A percentile compares a stretch with the other conserved stretches of the same genome.
Conservation (phyloP, 2,797 vertebrate genomes). For the Kryptopterus vitreolus region DNA sequence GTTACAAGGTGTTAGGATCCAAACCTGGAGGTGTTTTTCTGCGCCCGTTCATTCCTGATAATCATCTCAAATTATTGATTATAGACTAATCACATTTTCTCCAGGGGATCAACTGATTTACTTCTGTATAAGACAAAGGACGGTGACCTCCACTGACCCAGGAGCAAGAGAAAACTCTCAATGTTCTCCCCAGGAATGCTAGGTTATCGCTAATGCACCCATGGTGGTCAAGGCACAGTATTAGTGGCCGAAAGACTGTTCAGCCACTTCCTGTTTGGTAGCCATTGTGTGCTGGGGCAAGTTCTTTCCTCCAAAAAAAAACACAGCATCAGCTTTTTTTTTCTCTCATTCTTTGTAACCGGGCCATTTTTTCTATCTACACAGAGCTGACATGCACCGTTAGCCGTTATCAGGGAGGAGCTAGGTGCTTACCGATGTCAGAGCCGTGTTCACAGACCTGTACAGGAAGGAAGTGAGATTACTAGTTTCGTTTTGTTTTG, state of each 20-base stretch:
- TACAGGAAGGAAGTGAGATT: constrained; percentile 75
- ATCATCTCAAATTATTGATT: neutral
- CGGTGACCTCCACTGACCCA: constrained; percentile 23
- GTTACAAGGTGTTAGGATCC: too few relatives aligned
- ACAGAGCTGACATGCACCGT: constrained; percentile 1
- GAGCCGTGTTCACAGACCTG: constrained; percentile 66
- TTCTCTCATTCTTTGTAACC: constrained; percentile 51
- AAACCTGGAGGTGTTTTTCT: neutral
- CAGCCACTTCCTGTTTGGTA: constrained; percentile 67
- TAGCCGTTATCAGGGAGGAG: constrained; percentile 8
- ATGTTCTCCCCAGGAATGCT: constrained; percentile 33
- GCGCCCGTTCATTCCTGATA: neutral
- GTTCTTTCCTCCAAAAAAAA: constrained; percentile 49
- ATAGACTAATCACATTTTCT: neutral
- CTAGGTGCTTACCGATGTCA: constrained; percentile 13
- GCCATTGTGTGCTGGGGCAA: constrained; percentile 66
- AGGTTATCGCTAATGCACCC: constrained; percentile 64
- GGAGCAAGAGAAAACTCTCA: constrained; percentile 15
- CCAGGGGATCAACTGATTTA: constrained; percentile 33
- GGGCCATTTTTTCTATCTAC: constrained; percentile 13
- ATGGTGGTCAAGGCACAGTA: constrained; percentile 58
- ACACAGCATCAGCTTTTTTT: constrained; percentile 61
- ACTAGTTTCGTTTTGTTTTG: constrained; percentile 57
- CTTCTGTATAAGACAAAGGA: constrained; percentile 13
- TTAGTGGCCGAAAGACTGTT: constrained; percentile 68